Evolutionary conservation across 2,888 invertebrate species (phyloP).

Genomic region (Griposia aprilina): DNA sequence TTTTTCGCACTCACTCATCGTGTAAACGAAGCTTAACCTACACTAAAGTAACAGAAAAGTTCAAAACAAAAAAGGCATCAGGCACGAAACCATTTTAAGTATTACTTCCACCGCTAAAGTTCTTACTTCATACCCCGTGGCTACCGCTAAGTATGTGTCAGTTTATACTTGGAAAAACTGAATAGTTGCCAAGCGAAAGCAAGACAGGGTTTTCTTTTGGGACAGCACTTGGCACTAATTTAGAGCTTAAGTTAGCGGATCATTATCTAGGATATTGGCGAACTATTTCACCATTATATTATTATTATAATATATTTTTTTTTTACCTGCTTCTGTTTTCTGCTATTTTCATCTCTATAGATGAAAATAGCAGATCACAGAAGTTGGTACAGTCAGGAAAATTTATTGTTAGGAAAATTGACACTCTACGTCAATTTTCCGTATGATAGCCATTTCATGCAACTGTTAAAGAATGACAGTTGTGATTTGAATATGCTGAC

Average conservation of each 20-base stretch:
- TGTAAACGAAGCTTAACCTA: background rate
- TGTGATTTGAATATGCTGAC: background rate
- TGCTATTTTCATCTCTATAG: no score
- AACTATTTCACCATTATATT: no score
- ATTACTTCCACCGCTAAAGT: constrained; percentile 28
- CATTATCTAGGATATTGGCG: constrained; percentile 36
- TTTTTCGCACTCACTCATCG: background rate
- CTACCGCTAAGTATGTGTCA: constrained; percentile 38
- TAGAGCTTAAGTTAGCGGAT: constrained; percentile 30
- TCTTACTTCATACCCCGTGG: constrained; percentile 2
- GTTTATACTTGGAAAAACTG: constrained; percentile 49
- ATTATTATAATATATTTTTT: no score
- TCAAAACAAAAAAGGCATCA: constrained; percentile 20
- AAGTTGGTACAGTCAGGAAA: background rate
- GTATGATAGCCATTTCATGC: background rate
- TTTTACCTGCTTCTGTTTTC: no score
- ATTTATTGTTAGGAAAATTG: background rate
- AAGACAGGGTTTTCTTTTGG: constrained; percentile 19
- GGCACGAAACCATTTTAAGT: constrained; percentile 8
- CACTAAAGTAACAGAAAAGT: background rate
- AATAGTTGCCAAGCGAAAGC: constrained; percentile 42
- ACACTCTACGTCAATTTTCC: no score
- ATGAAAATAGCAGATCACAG: background rate
- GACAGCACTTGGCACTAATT: constrained; percentile 47
- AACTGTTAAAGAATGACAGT: background rate